Evolutionary conservation across 2,797 vertebrate genomes (phyloP), one percentile per base, ranked within the genome.

Genomic region (Gouania willdenowi): DNA sequence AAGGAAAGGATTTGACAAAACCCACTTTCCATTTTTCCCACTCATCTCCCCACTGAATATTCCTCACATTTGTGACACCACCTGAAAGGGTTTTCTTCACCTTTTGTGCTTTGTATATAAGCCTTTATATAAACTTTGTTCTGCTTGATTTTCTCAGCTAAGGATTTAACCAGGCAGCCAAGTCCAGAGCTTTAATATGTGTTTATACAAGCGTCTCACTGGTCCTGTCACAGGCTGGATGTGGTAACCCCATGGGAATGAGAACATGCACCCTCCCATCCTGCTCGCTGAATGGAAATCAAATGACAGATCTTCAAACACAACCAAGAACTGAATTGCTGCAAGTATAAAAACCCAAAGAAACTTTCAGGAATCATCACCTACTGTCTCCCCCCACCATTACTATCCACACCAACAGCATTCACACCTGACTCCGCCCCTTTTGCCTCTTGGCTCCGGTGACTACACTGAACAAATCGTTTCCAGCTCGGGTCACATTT

Each of bases 241-340:
- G 67, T 69, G 42, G 60, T 23, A 51, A 66, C 77, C n/a, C 80
- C 65, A 31, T 46, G 77, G 83, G 75, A 72, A 51, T 36, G 40
- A 43, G 40, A 50, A 58, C 69, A 65, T 25, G 79, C 81, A 79
- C 71, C 81, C 87, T 85, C 86, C 87, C 86, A 88, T 88, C 87
- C 87, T 88, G 85, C 73, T 57, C 6, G 5, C 60, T 85, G 50
- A 82, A 86, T 84, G 75, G 67, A 77, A 78, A 73, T 82, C 75
- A 69, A 83, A 76, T 57, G 48, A 30, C 27, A 86, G 84, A 87
- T 78, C 81, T 80, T 74, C 66, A 77, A 82, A 75, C 63, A 53
- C 38, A 66, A 62, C 31, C 43, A 27, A 48, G 52, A 46, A 73
- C 69, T 55, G 46, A 43, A 37, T 36, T 47, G 55, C 55, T 48